phyloP scores from a whole-genome alignment of 1,140 invertebrate species.

The Scylla paramamosain region DNA sequence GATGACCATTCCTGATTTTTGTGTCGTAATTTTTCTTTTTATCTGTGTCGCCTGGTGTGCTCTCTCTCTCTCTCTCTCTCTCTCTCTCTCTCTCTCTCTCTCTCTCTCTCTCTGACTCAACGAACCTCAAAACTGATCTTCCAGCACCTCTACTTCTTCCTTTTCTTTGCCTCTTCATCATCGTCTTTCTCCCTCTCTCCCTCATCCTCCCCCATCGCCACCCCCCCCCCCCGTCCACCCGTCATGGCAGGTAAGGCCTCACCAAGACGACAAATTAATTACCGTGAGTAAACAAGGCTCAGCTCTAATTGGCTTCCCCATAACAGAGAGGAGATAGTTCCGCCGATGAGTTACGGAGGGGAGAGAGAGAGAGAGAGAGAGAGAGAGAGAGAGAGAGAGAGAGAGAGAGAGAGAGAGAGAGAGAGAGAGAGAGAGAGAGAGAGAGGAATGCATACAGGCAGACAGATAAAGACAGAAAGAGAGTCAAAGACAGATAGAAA shows the following conservation, averaged over 20 bases:
- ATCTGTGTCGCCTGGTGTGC: neutral
- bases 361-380: constrained; percentile 36
- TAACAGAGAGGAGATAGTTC: neutral
- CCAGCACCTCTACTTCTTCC: neutral
- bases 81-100: constrained; percentile 41
- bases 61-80: constrained; percentile 32
- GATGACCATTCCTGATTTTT: too few relatives aligned
- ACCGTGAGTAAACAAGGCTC: constrained; percentile 37
- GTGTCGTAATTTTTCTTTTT: too few relatives aligned
- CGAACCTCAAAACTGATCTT: neutral
- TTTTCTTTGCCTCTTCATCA: neutral
- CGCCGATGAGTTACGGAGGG: neutral
- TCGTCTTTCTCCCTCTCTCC: neutral
- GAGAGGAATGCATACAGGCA: neutral
- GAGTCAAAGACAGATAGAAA: neutral
- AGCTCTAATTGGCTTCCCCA: constrained; percentile 4
- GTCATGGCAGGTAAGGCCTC: neutral
- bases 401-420: neutral
- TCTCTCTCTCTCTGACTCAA: constrained; percentile 1
- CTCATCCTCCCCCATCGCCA: neutral
- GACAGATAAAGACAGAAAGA: neutral
- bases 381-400: constrained; percentile 36
- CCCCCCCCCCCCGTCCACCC: neutral
- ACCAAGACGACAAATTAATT: constrained; percentile 31
- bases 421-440: constrained; percentile 40